These are phyloP conservation scores for Mustela lutreola DNA, from an alignment of 2,113 vertebrate species.

Conservation along the genomic window DNA sequence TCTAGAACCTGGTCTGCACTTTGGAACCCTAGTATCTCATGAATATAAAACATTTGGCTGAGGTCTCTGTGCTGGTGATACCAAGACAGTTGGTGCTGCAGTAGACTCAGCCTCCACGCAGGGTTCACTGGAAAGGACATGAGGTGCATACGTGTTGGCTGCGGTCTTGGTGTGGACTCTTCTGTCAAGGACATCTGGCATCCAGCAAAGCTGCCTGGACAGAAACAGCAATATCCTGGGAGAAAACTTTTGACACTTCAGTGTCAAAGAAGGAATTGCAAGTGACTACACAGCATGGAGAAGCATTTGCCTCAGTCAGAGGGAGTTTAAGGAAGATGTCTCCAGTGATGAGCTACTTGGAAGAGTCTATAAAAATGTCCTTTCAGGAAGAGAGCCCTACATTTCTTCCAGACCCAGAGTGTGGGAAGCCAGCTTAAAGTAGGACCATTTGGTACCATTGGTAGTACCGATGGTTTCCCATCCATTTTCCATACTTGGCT, in stretches of 20 bases:
- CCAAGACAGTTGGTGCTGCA: background rate
- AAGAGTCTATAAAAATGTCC: background rate
- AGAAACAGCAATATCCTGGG: background rate
- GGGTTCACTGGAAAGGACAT: background rate
- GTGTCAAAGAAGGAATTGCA: background rate
- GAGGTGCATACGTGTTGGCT: background rate
- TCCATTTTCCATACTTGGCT: background rate
- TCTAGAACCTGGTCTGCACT: background rate
- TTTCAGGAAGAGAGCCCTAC: background rate
- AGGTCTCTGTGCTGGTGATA: background rate
- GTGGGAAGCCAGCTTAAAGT: background rate
- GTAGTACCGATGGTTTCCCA: background rate
- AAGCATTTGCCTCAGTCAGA: background rate
- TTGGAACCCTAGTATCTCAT: background rate
- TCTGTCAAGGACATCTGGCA: background rate
- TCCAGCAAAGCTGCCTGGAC: background rate
- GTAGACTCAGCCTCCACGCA: accelerated
- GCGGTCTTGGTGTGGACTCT: background rate
- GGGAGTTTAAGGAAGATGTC: background rate
- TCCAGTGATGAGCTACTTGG: background rate
- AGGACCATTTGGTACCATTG: background rate
- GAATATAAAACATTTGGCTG: background rate
- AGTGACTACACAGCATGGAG: background rate
- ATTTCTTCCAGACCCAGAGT: background rate
- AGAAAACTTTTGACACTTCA: background rate